Evolutionary conservation across 2,797 vertebrate genomes (phyloP).

Genomic region (Darevskia mixta): DNA sequence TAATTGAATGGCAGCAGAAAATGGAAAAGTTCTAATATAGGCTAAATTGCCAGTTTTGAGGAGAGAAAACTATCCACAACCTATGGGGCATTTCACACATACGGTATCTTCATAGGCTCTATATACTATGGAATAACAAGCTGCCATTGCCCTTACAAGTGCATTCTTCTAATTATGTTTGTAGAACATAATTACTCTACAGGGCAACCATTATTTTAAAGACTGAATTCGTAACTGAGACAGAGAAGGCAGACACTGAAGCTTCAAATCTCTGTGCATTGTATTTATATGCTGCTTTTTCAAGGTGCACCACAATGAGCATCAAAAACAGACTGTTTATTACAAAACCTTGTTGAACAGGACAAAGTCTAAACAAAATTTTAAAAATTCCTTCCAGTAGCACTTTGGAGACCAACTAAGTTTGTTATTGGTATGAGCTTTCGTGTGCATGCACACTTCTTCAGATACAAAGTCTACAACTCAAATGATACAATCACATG

Average conservation of each 20-base stretch:
- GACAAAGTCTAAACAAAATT: background rate
- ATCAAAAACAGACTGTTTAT: background rate
- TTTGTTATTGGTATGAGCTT: too few relatives aligned
- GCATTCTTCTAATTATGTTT: background rate
- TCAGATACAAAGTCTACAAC: background rate
- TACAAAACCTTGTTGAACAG: background rate
- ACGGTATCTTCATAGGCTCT: background rate
- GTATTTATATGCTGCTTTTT: background rate
- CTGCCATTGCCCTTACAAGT: background rate
- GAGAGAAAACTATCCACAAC: background rate
- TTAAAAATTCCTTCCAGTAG: too few relatives aligned
- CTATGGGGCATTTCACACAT: background rate
- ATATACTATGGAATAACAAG: background rate
- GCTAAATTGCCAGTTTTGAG: background rate
- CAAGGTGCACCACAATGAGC: background rate
- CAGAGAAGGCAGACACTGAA: background rate
- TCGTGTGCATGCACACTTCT: too few relatives aligned
- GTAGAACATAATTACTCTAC: background rate
- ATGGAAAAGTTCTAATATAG: slow-evolving; percentile 78
- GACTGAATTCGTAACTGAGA: background rate
- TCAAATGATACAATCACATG: background rate
- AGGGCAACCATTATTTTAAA: background rate
- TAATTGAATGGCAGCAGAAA: slow-evolving; percentile 70
- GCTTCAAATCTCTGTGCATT: background rate
- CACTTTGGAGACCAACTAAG: too few relatives aligned